Base-by-base conservation (phyloP, 2,888 invertebrate genomes). In the Drosophila atroscutellata region DNA sequence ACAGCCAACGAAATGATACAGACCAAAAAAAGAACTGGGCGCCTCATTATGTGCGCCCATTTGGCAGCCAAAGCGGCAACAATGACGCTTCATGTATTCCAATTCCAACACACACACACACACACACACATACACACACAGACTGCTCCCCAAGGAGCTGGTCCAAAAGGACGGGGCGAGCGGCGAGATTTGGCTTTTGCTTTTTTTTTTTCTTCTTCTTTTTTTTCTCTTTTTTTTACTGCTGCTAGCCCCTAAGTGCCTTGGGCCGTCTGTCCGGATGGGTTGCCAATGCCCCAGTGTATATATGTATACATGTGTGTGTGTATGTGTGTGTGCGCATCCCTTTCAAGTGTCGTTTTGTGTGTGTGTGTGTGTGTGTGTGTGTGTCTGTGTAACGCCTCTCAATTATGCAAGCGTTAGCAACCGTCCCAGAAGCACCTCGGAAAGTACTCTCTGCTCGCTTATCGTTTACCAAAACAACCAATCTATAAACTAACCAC, bases 391-490 rank as follows among this genome's bases (percentile, higher is more conserved):
- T 62, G 75, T 64, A 54, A 66, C 63, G 73, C 57, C 70, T 73
- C 79, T 77, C 81, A 81, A 81, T 77, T 81, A 66, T 71, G 78
- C 80, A 77, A 71, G 56, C 82, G 58, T 80, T 78, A 75, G 75
- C 79, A 81, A 69, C 61, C 61, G 63, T 74, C 66, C 74, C 72
- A 68, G 66, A 77, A 81, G 69, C 68, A 78, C 63, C 68, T 73
- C 65, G 42, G 47, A 55, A 55, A 69, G 37, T 39, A 54, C 52
- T 59, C 37, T 63, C 20, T 36, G 54, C 55, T 55, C 56, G 39
- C 45, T 61, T 59, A 58, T 58, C 47, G 76, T 55, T 60, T 37
- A 47, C 42, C 60, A 45, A 75, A 55, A 36, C 26, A 59, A 49
- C 66, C 59, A 73, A 68, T 58, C 57, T 54, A 76, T 70, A 61